Base-by-base conservation (phyloP, 2,888 invertebrate species). In the Eurois occulta region DNA sequence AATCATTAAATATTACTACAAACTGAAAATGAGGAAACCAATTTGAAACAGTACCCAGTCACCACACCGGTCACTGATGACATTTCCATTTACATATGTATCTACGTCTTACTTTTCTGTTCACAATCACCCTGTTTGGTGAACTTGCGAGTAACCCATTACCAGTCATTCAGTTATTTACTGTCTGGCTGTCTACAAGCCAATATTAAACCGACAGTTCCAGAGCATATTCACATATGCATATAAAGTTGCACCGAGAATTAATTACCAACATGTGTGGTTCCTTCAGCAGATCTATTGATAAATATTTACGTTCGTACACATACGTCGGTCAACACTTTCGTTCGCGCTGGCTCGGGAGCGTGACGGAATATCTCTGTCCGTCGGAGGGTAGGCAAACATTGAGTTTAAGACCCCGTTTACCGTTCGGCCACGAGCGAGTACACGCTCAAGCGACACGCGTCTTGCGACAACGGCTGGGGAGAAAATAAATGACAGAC, bases 251-350 rank as follows among this genome's bases (percentile, higher is more conserved):
- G 32, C 38, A 48, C 38, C 13, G 28, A 60, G 3, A 60, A 71
- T 58, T 62, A 74, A 75, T 68, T 43, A 71, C 62, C 35, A 58
- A 52, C 75, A 75, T 72, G 68, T 72, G 60, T 13, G 43, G 35
- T 52, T 68, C 55, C 68, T 65, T 70, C 67, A 75, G 41, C 60
- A 46, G 52, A 75, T 65, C 66, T 70, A 38, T 41, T 48, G 38
- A 71, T 86, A 84, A 84, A 84, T 75, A 86, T 86, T 84, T 84
- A 75, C 52, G 11, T 66, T 4, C 13, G 13, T 24, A 24, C 35
- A 32, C 60, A 38, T 10, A 32, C 75, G 60, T 83, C 70, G 18
- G 11, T 78, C 72, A 78, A 75, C 86, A 83, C 83, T 73, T 77
- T 70, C 69, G n/a, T 66, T 52, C 46, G 41, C 41, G 32, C 55